Evolutionary conservation across 64 coral and sea anemone genomes (phyloP), one percentile per base, ranked within the genome.

Genomic region (Pocillopora damicornis): DNA sequence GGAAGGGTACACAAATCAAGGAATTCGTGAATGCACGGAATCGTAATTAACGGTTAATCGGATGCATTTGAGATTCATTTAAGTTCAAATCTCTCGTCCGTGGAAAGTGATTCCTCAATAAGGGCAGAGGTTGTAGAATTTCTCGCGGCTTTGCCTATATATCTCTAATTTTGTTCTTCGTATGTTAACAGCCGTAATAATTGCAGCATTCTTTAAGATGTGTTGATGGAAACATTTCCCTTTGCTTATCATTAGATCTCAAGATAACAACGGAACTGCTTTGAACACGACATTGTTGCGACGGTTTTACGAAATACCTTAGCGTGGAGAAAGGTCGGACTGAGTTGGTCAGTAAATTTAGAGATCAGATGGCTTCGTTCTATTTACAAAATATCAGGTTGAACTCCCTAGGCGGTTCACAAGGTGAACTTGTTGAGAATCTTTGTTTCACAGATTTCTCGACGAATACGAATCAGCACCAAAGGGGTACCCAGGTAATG

Each of bases 231-330:
- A 38, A 15, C 35, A 83, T 64, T 16, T 67, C 63, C 35, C 14
- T 45, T 38, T 68, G 10, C 35, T 83, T 83, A 83, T 83, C 80
- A 45, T 77, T 45, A 83, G 80, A 83, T 83, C 61, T 83, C 60
- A 67, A 67, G 80, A 83, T 83, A 83, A 63, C 61, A 81, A 14
- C 79, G 59, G 79, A 63, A 6, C 63, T 26, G 63, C 57, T 81
- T 81, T 64, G 26, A 81, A 81, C 2, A 37, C 79, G 26, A 81
- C 25, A 37, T 63, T 60, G 1, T 35, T 81, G 13, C 14, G 79
- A 36, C 59, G n/a, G 45, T 20, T 77, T 60, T 15, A 15, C 58
- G 9, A 13, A 59, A 18, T 60, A 9, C 18, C 57, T 35, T 0
- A 7, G 75, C 11, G 15, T 22, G 9, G 18, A 22, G 75, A 10